Conservation (phyloP, 2,797 vertebrate genomes). For the Paramormyrops hopkinsi region DNA sequence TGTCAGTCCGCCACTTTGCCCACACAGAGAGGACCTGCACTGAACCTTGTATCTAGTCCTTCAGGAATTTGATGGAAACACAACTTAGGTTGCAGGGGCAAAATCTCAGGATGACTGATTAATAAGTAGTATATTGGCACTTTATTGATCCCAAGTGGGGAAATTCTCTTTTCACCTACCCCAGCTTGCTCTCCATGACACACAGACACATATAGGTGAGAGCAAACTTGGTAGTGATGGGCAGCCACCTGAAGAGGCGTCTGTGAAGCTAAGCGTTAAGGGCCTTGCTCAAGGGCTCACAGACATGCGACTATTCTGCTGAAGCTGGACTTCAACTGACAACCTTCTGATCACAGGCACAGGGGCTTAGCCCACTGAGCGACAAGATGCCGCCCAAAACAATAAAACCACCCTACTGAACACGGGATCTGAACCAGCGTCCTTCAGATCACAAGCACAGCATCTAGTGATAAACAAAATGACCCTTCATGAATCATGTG, state of each 20-base stretch:
- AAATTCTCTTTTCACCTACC: not conserved
- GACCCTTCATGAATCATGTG: not conserved
- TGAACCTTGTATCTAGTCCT: not conserved
- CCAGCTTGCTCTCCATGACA: not conserved
- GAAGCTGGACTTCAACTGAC: not conserved
- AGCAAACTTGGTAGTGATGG: not conserved
- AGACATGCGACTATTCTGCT: not conserved
- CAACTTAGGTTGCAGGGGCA: not conserved
- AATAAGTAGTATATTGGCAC: not conserved
- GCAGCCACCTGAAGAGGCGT: not conserved
- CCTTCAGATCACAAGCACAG: not conserved
- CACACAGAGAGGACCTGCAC: not conserved
- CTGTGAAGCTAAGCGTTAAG: not conserved
- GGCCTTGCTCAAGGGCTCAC: not conserved
- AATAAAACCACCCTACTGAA: not conserved
- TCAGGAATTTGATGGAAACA: not conserved
- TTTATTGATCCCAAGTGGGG: not conserved
- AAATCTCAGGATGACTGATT: not conserved
- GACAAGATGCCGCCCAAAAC: not conserved
- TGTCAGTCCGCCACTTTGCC: not conserved
- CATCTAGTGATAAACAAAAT: not conserved
- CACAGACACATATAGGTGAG: not conserved
- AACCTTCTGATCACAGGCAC: not conserved
- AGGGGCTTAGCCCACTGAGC: not conserved
- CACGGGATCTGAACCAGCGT: not conserved